These are phyloP conservation scores for Xanthia icteritia DNA, from an alignment of 2,888 invertebrate genomes.

Conservation along the genomic window DNA sequence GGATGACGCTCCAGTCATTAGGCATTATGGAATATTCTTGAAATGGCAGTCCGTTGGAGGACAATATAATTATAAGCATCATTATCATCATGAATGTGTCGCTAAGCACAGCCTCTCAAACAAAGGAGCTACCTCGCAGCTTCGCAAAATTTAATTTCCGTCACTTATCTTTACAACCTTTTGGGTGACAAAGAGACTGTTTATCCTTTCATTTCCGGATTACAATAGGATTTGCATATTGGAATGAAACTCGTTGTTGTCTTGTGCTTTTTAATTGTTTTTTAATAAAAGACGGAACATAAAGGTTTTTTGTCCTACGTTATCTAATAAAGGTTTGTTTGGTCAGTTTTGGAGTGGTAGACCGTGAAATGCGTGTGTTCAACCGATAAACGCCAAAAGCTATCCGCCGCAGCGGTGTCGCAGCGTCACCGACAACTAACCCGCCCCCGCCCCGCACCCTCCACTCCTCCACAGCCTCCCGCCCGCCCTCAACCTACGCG, in stretches of 20 bases:
- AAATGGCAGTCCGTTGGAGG: constrained; percentile 98
- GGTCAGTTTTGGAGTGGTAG: constrained; percentile 66
- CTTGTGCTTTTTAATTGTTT: constrained; percentile 47
- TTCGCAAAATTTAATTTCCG: constrained; percentile 46
- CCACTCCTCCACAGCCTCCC: constrained; percentile 22
- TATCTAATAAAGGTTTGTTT: constrained; percentile 67
- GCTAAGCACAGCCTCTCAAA: constrained; percentile 1
- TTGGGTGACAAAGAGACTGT: constrained; percentile 37
- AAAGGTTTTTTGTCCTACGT: constrained; percentile 9
- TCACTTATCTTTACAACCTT: constrained; percentile 29
- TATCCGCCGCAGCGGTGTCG: constrained; percentile 65
- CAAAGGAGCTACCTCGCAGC: constrained; percentile 22
- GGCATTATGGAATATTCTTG: constrained; percentile 98
- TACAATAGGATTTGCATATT: constrained; percentile 44
- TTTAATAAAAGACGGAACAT: constrained; percentile 39
- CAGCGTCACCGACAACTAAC: constrained; percentile 60
- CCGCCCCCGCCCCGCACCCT: constrained; percentile 31
- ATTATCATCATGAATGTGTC: neutral
- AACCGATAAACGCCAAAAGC: constrained; percentile 75
- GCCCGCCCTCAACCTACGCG: constrained; percentile 60
- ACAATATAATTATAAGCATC: constrained; percentile 88
- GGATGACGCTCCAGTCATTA: constrained; percentile 94
- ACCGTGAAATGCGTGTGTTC: constrained; percentile 74
- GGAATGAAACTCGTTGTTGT: constrained; percentile 32
- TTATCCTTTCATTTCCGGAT: constrained; percentile 48